phyloP scores from a whole-genome alignment of 1,140 invertebrate genomes.

The Drosophila kohkoa region DNA sequence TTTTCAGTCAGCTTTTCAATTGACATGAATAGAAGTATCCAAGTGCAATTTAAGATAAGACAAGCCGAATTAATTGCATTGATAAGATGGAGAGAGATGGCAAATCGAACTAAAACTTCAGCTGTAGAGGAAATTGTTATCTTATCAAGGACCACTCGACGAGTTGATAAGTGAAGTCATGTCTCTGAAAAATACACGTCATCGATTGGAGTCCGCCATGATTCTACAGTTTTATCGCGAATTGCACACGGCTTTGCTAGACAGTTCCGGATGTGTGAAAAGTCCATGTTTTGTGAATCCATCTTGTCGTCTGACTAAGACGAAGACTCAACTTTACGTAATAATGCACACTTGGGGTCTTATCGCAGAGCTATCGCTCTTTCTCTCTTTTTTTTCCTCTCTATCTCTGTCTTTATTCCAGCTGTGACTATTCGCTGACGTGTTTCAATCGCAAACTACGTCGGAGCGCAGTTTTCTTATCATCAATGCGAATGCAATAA shows the following conservation, averaged over 20 bases:
- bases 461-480: slow-evolving; percentile 43
- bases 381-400: not conserved
- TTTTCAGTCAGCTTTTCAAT: not conserved
- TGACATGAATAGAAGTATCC: not conserved
- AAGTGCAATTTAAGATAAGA: slow-evolving; percentile 9
- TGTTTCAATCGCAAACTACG: slow-evolving; percentile 14
- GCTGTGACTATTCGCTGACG: slow-evolving; percentile 23
- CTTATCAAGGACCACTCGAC: slow-evolving; percentile 52
- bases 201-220: slow-evolving; percentile 17
- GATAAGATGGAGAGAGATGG: slow-evolving; percentile 4
- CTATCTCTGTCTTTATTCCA: not conserved
- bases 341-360: not conserved
- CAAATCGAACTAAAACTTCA: not conserved
- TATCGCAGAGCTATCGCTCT: not conserved
- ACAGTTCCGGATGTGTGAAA: slow-evolving; percentile 44
- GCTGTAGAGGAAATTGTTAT: slow-evolving; percentile 22
- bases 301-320: slow-evolving; percentile 67
- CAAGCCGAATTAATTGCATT: slow-evolving; percentile 11
- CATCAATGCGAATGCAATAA: slow-evolving; percentile 33
- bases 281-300: slow-evolving; percentile 24
- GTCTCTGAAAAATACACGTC: slow-evolving; percentile 42
- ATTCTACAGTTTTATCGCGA: slow-evolving; percentile 33
- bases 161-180: slow-evolving; percentile 34
- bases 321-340: slow-evolving; percentile 10
- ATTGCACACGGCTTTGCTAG: slow-evolving; percentile 59